Percentiles rank a stretch among this genome's conserved stretches.
These are phyloP conservation scores for Paradoxurus hermaphroditus DNA, from an alignment of 2,113 vertebrate genomes.

Conservation along the genomic window DNA sequence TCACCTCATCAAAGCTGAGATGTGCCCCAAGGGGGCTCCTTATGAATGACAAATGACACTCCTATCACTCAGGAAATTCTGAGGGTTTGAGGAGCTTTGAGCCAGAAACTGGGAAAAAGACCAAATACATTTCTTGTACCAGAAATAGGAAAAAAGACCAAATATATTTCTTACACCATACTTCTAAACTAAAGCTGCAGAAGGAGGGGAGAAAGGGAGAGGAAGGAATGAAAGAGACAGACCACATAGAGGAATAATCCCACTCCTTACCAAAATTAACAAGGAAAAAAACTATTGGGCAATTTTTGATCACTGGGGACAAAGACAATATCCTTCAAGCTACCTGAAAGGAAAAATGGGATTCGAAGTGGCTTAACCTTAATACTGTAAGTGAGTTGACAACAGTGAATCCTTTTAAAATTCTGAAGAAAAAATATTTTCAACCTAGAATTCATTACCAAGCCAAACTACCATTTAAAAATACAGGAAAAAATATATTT, in stretches of 20 bases:
- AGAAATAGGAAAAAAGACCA: neutral
- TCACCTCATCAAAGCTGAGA: neutral
- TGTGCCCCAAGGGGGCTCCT: neutral
- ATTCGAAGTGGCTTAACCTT: neutral
- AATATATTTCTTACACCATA: neutral
- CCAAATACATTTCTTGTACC: neutral
- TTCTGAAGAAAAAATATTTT: neutral
- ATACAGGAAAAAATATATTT: neutral
- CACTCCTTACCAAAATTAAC: neutral
- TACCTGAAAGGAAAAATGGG: neutral
- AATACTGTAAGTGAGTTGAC: neutral
- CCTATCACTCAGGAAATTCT: neutral
- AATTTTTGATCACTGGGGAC: neutral
- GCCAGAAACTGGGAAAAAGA: neutral
- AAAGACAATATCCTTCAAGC: neutral
- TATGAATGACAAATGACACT: neutral
- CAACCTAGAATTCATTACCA: slow-evolving; percentile 7
- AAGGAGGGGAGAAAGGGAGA: neutral
- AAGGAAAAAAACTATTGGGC: neutral
- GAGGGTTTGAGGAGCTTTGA: neutral
- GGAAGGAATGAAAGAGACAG: neutral
- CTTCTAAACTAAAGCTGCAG: neutral
- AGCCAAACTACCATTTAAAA: neutral
- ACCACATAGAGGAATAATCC: neutral
- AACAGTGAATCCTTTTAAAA: neutral